A percentile compares a stretch with the other conserved stretches of the same genome.
Conservation (phyloP, 2,888 invertebrate genomes). For the Eristalis arbustorum region DNA sequence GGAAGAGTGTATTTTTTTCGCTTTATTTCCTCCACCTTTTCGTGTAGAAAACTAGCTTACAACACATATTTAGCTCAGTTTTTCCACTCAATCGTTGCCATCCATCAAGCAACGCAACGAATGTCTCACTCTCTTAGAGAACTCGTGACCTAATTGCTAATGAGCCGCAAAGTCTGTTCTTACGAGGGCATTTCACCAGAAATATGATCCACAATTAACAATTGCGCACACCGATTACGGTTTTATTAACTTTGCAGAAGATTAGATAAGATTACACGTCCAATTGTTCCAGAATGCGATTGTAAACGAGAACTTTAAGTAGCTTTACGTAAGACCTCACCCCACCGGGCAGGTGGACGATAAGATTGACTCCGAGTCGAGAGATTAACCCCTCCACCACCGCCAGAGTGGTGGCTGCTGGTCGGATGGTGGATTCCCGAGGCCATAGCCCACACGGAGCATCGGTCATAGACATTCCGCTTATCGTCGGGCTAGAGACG, state of each 20-base stretch:
- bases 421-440: no score
- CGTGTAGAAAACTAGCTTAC: no score
- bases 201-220: neutral
- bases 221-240: neutral
- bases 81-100: no score
- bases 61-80: no score
- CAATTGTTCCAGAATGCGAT: conserved; percentile 3
- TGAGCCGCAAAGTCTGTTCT: neutral
- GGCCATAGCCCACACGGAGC: neutral
- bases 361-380: neutral
- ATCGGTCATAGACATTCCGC: neutral
- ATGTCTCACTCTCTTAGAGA: neutral
- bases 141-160: neutral
- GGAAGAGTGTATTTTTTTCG: no score
- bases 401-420: no score
- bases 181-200: neutral
- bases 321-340: neutral
- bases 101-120: neutral
- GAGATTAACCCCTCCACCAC: no score
- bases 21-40: no score
- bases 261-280: conserved; percentile 15
- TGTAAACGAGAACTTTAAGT: neutral
- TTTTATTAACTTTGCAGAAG: conserved; percentile 21
- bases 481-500: neutral
- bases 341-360: neutral